Percentiles rank a stretch among this genome's conserved stretches.
Conservation (phyloP, 2,888 invertebrate genomes). For the Laothoe populi region DNA sequence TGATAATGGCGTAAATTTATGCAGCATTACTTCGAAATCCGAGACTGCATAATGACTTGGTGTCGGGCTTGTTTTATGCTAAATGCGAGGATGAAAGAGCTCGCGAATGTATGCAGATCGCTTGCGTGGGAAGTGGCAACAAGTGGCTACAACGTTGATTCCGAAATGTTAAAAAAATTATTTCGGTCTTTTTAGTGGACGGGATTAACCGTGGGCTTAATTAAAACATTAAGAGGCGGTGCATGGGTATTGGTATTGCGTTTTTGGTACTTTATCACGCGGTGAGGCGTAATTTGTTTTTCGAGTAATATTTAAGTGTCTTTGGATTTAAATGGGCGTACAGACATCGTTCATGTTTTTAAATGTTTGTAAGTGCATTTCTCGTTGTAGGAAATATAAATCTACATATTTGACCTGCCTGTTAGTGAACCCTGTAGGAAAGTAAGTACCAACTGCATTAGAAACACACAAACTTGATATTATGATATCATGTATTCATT, state of each 20-base stretch:
- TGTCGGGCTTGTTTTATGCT: constrained; percentile 82
- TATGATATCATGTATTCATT: too few species aligned
- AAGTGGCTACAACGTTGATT: constrained; percentile 72
- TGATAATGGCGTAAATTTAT: constrained; percentile 82
- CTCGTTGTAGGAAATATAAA: neutral
- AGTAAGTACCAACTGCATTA: neutral
- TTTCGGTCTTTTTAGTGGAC: constrained; percentile 57
- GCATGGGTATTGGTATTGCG: constrained; percentile 31
- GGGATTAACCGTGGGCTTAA: constrained; percentile 64
- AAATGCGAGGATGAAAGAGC: constrained; percentile 77
- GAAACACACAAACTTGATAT: neutral
- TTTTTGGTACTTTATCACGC: constrained; percentile 20
- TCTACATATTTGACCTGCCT: neutral
- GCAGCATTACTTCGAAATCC: constrained; percentile 75
- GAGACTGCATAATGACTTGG: constrained; percentile 79
- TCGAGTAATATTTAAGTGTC: constrained; percentile 15
- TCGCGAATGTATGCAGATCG: constrained; percentile 80
- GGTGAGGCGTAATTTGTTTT: constrained; percentile 19
- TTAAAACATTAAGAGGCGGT: constrained; percentile 61
- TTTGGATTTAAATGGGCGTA: constrained; percentile 8
- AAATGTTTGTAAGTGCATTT: neutral
- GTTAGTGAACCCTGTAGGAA: neutral
- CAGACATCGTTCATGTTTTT: constrained; percentile 2
- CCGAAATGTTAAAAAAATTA: constrained; percentile 58
- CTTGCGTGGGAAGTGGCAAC: constrained; percentile 82